These are phyloP conservation scores for Sapajus apella DNA, from an alignment of 2,113 vertebrate genomes.

Conservation along the genomic window DNA sequence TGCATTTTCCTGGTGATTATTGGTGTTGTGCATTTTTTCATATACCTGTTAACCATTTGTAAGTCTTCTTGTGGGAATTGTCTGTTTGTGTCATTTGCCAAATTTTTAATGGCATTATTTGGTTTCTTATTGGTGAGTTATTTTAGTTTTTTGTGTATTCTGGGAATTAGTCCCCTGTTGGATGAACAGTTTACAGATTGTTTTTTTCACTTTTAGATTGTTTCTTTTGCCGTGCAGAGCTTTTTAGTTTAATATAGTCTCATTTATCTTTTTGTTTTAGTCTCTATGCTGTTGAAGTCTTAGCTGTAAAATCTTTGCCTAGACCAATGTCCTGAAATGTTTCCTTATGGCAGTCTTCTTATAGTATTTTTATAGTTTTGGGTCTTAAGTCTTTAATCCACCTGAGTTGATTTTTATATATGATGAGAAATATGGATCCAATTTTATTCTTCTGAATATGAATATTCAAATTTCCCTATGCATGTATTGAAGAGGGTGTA, in stretches of 20 bases:
- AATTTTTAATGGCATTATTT: background rate
- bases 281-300: background rate
- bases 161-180: background rate
- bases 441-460: too few species aligned
- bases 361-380: background rate
- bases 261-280: background rate
- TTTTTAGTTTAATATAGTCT: background rate
- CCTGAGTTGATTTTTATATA: too few species aligned
- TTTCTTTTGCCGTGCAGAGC: background rate
- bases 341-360: background rate
- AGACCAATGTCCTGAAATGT: background rate
- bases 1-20: background rate
- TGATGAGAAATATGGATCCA: too few species aligned
- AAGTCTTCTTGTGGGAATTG: background rate
- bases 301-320: background rate
- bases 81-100: background rate
- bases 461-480: background rate
- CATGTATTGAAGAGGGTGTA: background rate
- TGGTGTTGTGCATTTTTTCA: background rate
- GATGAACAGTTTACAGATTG: background rate
- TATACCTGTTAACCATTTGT: background rate
- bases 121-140: background rate
- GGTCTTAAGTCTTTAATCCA: background rate
- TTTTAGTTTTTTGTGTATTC: background rate
- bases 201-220: background rate